Evolutionary conservation across 2,888 invertebrate species (phyloP).

Genomic region (Ophonus ardosiacus): DNA sequence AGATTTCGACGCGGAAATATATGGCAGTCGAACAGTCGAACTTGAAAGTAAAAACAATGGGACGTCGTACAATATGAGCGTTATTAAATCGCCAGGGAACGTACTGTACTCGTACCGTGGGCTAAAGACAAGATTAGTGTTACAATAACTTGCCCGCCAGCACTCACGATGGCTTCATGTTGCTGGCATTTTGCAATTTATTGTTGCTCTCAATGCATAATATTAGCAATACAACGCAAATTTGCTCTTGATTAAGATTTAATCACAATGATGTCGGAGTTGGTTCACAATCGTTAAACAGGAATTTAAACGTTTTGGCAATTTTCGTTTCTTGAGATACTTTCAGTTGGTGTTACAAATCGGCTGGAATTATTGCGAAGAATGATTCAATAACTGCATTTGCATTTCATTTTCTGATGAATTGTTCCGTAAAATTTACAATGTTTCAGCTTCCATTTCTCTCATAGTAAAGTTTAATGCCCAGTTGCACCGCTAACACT

Average conservation of each 20-base stretch:
- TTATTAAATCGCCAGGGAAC: slow-evolving; percentile 39
- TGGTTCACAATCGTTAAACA: not conserved
- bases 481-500: no score
- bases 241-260: slow-evolving; percentile 31
- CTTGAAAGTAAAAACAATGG: slow-evolving; percentile 53
- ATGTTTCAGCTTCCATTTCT: no score
- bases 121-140: slow-evolving; percentile 55
- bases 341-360: no score
- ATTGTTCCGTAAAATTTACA: no score
- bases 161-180: slow-evolving; percentile 46
- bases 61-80: slow-evolving; percentile 40
- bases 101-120: not conserved
- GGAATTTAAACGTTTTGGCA: not conserved
- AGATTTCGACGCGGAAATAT: slow-evolving; percentile 36
- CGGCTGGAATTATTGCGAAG: no score
- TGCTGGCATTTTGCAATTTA: slow-evolving; percentile 47
- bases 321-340: not conserved
- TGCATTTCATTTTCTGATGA: no score
- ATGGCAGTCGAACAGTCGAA: slow-evolving; percentile 41
- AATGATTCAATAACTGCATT: no score
- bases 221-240: slow-evolving; percentile 22
- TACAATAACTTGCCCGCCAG: slow-evolving; percentile 50
- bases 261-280: not conserved
- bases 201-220: slow-evolving; percentile 45
- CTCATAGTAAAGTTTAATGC: no score